Evolutionary conservation across 2,888 invertebrate species (phyloP).

Genomic region (Euspilapteryx auroguttella): DNA sequence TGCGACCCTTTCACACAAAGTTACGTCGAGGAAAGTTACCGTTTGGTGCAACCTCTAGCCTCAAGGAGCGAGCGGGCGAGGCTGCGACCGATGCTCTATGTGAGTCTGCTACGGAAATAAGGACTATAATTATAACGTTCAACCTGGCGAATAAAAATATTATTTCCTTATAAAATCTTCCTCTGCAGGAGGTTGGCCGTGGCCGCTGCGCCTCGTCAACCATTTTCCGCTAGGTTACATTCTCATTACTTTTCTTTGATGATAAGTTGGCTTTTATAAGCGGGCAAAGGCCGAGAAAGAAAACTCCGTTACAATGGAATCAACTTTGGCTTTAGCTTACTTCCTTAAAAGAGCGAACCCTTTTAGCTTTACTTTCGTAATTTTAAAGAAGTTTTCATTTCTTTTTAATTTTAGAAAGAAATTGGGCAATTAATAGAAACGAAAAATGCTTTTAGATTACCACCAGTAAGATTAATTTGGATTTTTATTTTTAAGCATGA

Average conservation of each 20-base stretch:
- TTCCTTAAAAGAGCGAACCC: constrained; percentile 13
- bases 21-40: constrained; percentile 31
- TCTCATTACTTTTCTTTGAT: constrained; percentile 53
- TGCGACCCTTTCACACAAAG: constrained; percentile 22
- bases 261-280: constrained; percentile 48
- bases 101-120: constrained; percentile 18
- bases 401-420: too few species aligned
- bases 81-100: constrained; percentile 28
- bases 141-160: constrained; percentile 36
- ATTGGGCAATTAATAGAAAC: too few species aligned
- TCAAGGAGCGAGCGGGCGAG: constrained; percentile 17
- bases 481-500: too few species aligned
- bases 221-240: constrained; percentile 52
- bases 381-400: too few species aligned
- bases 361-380: not conserved
- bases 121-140: constrained; percentile 19
- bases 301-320: constrained; percentile 44
- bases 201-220: constrained; percentile 17
- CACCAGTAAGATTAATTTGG: too few species aligned
- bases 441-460: too few species aligned
- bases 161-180: constrained; percentile 30
- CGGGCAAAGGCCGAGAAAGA: constrained; percentile 30
- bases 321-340: constrained; percentile 36
- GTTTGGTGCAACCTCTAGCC: constrained; percentile 32
- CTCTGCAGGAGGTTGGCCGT: constrained; percentile 16